These are phyloP conservation scores for Pelecanoides urinatrix DNA, from an alignment of 2,113 vertebrate species.

Conservation along the genomic window DNA sequence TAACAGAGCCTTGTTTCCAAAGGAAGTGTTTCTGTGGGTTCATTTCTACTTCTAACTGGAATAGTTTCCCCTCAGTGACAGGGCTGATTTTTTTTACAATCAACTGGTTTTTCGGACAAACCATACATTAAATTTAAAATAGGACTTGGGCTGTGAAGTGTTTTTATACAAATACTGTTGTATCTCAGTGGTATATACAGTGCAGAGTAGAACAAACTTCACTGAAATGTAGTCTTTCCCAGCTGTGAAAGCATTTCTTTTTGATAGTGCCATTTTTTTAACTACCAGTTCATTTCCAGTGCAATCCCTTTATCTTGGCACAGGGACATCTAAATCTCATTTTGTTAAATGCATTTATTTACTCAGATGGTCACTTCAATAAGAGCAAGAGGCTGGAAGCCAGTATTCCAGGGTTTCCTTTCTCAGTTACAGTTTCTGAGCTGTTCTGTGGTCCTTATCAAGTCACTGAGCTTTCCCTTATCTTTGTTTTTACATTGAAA, in stretches of 20 bases:
- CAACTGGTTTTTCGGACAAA: background rate
- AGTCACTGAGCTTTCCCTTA: background rate
- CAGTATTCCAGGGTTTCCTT: background rate
- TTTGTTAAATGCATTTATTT: slow-evolving; percentile 10
- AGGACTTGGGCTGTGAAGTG: background rate
- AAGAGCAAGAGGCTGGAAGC: background rate
- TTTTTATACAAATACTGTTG: background rate
- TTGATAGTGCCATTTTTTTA: background rate
- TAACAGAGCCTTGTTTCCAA: background rate
- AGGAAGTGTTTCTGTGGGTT: background rate
- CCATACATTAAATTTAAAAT: background rate
- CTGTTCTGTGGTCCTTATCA: background rate
- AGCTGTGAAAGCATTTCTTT: slow-evolving; percentile 13
- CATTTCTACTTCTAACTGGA: background rate
- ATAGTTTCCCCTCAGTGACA: background rate
- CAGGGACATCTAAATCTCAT: background rate
- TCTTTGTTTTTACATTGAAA: background rate
- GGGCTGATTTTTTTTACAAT: background rate
- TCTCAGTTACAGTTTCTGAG: background rate
- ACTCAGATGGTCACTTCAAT: background rate
- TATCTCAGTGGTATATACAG: background rate
- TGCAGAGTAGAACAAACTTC: background rate
- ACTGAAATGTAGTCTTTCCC: background rate
- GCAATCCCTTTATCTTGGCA: slow-evolving; percentile 17
- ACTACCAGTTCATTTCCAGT: background rate